Evolutionary conservation across 2,888 invertebrate species (phyloP), one percentile per base, ranked within the genome.

Genomic region (Mesoligia furuncula): DNA sequence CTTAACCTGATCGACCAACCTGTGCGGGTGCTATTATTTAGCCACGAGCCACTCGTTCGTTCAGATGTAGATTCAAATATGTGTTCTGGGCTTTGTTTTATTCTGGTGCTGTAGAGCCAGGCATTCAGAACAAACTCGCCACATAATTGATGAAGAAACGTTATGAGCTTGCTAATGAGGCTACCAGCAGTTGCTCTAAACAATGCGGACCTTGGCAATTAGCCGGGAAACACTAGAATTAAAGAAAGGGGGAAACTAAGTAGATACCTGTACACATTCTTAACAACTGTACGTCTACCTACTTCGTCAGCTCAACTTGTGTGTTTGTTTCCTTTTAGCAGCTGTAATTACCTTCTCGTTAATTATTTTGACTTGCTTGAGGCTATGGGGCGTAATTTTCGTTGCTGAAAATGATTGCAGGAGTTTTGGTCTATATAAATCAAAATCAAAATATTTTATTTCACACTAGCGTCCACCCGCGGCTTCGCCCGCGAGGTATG

Each of bases 141-240:
- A 75, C 74, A 86, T 83, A 86, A 86, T 86, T 75, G 72, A 84
- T 86, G 84, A 83, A 84, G 86, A 36, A 86, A 72, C 86, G 59
- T 70, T 54, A 74, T 78, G 79, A 54, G 86, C 84, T 69, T 69
- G 59, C 84, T 84, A 86, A 84, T 86, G 84, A 84, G 84, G 62
- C 59, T 66, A 54, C 73, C 57, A 69, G 78, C n/a, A 69, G 68
- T 71, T 75, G 51, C 27, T 79, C 62, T 64, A 59, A 75, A 86
- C 84, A 84, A 86, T 83, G 84, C 86, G 79, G 79, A 86, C 79
- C 86, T 83, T 83, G 84, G 79, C 74, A 84, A 86, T 86, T 84
- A 84, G 84, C 84, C 74, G 79, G 79, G 59, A 66, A 83, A 75
- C 72, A 78, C 72, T 79, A 73, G 79, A 64, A 83, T 86, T 79